Evolutionary conservation across 2,113 vertebrate genomes (phyloP), one percentile per base, ranked within the genome.

Genomic region (Pipra filicauda): DNA sequence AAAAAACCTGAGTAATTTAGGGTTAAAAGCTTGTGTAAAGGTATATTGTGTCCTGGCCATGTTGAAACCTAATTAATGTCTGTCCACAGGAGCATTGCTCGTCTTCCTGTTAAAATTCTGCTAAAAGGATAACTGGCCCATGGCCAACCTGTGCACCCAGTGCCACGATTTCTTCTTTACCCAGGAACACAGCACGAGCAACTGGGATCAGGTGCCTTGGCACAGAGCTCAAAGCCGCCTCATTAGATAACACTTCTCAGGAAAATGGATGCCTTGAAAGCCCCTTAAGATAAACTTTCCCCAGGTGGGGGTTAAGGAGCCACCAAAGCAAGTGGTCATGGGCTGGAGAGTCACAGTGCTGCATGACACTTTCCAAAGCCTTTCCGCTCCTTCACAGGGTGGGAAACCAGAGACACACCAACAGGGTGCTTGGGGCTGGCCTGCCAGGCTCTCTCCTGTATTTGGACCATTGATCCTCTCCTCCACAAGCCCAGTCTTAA

Each of bases 31-130:
- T 17, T 44, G 13, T 90, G 72, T 71, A 62, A 90, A 77, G 86
- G 74, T 82, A 64, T 80, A 84, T 88, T 76, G 57, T 43, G 82
- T 88, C 73, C 14, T n/a, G 73, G 61, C 66, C 57, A 76, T 49
- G 80, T 39, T 84, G 82, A 90, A 78, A 94, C 54, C 64, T 92
- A 85, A 96, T 93, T 89, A 89, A 66, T 82, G 81, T 91, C 94
- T 94, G 79, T 93, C 66, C 67, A 88, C 89, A 58, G 48, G 35
- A 92, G 46, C 85, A 85, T 93, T 28, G 67, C 66, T 52, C 26
- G 6, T 90, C 67, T 91, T 87, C 91, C 84, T 95, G 74, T 92
- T 91, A 89, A 83, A 95, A 90, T 57, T 84, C 62, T 79, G 72
- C 89, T 91, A 86, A 91, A 14, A 79, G 76, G 83, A 66, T 14